Percentiles rank a stretch among this genome's conserved stretches.
phyloP scores from a whole-genome alignment of 2,113 vertebrate genomes.

The Sebastes schlegelii region DNA sequence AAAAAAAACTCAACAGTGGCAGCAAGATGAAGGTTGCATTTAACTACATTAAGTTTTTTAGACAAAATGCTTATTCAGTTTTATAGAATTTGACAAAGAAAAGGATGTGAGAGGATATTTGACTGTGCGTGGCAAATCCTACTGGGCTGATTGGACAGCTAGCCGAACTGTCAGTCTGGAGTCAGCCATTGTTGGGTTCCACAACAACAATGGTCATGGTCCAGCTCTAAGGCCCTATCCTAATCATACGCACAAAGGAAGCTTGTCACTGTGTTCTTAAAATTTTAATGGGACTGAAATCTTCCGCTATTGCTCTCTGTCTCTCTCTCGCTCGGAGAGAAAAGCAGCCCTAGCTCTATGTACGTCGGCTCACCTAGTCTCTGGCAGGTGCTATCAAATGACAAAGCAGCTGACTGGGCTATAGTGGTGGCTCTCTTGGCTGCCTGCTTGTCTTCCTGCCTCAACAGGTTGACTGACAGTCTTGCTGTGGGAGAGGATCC shows the following conservation, averaged over 20 bases:
- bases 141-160: constrained; percentile 16
- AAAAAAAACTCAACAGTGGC: not conserved
- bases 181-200: constrained; percentile 29
- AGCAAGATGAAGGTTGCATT: not conserved
- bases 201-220: constrained; percentile 33
- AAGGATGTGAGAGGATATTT: not conserved
- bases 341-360: constrained; percentile 23
- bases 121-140: not conserved
- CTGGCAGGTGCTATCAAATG: constrained; percentile 71
- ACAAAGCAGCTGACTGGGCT: constrained; percentile 67
- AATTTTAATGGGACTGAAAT: constrained; percentile 78
- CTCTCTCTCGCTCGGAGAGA: not conserved
- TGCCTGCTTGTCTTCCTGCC: constrained; percentile 24
- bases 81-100: no score
- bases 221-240: constrained; percentile 32
- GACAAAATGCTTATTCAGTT: not conserved
- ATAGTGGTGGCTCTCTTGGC: constrained; percentile 33
- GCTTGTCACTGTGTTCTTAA: constrained; percentile 63
- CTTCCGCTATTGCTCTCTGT: constrained; percentile 36
- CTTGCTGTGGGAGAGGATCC: constrained; percentile 4
- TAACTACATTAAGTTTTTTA: not conserved
- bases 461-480: constrained; percentile 42
- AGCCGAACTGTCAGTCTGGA: constrained; percentile 22
- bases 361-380: constrained; percentile 28
- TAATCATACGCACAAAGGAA: constrained; percentile 70